These are phyloP conservation scores for Minunthozetes semirufus DNA, from an alignment of 2,888 invertebrate species.

Conservation along the genomic window DNA sequence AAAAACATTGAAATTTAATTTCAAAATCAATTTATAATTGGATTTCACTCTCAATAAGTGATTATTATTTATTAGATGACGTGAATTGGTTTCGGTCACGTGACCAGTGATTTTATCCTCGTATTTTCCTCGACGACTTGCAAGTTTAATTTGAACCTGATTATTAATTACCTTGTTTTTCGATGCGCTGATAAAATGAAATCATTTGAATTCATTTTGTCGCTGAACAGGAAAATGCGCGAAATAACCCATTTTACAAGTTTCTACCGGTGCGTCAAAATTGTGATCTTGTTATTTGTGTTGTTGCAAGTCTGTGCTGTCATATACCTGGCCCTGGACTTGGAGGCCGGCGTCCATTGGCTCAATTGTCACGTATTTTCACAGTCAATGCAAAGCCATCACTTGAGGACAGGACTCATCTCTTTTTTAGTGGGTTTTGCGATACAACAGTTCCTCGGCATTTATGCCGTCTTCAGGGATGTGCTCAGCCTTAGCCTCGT, in stretches of 20 bases:
- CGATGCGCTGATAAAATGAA: background rate
- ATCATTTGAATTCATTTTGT: background rate
- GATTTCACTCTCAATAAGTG: too few relatives aligned
- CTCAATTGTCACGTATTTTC: background rate
- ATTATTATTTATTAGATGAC: too few relatives aligned
- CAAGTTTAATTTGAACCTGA: too few relatives aligned
- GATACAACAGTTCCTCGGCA: background rate
- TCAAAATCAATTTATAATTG: too few relatives aligned
- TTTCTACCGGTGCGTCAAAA: background rate
- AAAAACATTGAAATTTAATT: too few relatives aligned
- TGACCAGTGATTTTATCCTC: too few relatives aligned
- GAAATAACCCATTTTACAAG: background rate
- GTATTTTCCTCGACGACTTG: too few relatives aligned
- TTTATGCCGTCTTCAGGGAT: background rate
- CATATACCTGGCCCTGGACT: background rate
- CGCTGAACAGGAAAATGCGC: background rate
- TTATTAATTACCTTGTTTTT: too few relatives aligned
- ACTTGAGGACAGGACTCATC: background rate
- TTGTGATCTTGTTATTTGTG: background rate
- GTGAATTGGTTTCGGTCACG: too few relatives aligned
- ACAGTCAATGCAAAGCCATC: background rate
- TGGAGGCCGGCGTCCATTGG: background rate
- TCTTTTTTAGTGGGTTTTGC: background rate
- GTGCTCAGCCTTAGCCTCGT: background rate
- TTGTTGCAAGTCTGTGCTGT: background rate